Conservation (phyloP, 1,140 invertebrate genomes). For the Conus ventricosus region DNA sequence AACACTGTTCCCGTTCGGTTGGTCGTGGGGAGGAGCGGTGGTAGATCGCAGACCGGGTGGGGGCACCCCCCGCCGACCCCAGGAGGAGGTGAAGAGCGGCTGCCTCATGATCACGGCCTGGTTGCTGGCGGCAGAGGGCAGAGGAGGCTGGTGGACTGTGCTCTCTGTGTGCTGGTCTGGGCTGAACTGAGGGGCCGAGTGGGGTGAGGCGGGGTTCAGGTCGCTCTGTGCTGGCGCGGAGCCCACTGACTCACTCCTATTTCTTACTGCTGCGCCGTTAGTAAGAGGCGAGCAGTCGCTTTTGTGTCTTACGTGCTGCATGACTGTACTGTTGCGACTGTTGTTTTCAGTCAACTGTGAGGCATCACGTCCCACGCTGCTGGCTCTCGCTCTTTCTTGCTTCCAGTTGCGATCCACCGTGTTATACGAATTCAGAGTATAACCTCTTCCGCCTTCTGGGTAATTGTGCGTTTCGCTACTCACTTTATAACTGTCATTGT, state of each 20-base stretch:
- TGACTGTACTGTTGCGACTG: background rate
- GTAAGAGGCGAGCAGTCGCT: background rate
- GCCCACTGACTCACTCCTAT: background rate
- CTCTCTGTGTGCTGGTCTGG: background rate
- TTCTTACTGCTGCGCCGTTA: background rate
- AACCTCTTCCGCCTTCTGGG: no score
- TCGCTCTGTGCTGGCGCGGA: background rate
- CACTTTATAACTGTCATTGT: no score
- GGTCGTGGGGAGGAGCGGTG: background rate
- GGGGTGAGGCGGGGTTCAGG: background rate
- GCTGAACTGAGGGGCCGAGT: background rate
- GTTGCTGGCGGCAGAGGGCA: background rate
- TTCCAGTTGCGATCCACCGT: no score
- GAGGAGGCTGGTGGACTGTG: background rate
- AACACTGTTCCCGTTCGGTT: no score
- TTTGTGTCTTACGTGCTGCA: background rate
- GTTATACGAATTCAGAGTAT: no score
- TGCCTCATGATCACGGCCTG: slow-evolving; percentile 30
- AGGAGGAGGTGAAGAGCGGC: slow-evolving; percentile 10
- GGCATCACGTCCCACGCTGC: background rate
- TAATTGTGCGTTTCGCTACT: no score
- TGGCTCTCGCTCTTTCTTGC: background rate
- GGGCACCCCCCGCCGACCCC: background rate
- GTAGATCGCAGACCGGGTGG: slow-evolving; percentile 8
- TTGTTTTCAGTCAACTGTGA: background rate